phyloP scores from a whole-genome alignment of 1,140 invertebrate species.

The Melipona quadrifasciata region DNA sequence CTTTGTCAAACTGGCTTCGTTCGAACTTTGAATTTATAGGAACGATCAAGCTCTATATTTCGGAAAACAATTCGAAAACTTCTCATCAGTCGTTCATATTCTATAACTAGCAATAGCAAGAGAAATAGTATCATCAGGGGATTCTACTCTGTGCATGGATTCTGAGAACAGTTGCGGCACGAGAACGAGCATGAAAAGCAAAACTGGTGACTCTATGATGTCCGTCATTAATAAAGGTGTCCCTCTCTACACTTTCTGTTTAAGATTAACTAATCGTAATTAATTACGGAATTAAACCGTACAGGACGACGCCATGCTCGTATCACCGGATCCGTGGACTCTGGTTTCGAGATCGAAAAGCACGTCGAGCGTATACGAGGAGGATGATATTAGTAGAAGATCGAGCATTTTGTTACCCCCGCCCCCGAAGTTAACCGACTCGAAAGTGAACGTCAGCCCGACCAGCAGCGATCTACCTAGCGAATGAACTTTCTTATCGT shows the following conservation, averaged over 20 bases:
- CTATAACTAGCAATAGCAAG: too few relatives aligned
- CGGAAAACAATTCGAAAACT: too few relatives aligned
- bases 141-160: background rate
- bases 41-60: too few relatives aligned
- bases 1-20: too few relatives aligned
- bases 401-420: conserved; percentile 71
- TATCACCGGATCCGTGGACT: conserved; percentile 73
- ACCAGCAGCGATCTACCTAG: conserved; percentile 74
- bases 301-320: conserved; percentile 65
- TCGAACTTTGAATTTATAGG: too few relatives aligned
- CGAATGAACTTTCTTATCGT: conserved; percentile 62
- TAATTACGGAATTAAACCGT: conserved; percentile 52
- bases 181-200: conserved; percentile 9
- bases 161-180: background rate
- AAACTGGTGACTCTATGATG: background rate
- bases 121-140: too few relatives aligned
- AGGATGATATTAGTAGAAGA: conserved; percentile 70
- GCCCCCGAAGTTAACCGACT: conserved; percentile 66
- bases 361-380: conserved; percentile 70
- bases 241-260: conserved; percentile 46
- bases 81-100: too few relatives aligned
- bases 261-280: conserved; percentile 53
- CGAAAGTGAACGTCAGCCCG: conserved; percentile 68
- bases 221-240: conserved; percentile 46
- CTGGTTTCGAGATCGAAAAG: conserved; percentile 70